Conservation (phyloP, 2,888 invertebrate genomes). For the Julus scandinavius region DNA sequence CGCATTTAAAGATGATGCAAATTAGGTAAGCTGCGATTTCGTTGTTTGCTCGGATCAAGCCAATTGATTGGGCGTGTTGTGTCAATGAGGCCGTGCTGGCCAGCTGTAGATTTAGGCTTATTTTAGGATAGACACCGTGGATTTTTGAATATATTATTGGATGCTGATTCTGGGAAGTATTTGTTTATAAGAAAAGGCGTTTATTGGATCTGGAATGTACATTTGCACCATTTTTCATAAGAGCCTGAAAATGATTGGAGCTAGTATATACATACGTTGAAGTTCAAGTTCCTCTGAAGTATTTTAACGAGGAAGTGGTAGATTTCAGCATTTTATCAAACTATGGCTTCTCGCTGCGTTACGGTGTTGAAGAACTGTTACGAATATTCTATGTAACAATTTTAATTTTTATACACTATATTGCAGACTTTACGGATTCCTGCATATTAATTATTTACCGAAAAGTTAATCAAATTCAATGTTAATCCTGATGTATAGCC, state of each 20-base stretch:
- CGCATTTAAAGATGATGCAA: background rate
- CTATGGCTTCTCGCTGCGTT: background rate
- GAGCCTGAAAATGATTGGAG: background rate
- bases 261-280: background rate
- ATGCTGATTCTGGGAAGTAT: background rate
- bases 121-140: background rate
- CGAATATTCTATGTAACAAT: too few relatives aligned
- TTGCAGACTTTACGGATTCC: too few relatives aligned
- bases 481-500: too few relatives aligned
- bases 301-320: constrained; percentile 13
- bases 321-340: background rate
- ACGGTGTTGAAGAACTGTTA: too few relatives aligned
- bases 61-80: constrained; percentile 14
- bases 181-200: background rate
- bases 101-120: constrained; percentile 33
- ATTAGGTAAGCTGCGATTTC: background rate
- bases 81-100: background rate
- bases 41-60: background rate
- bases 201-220: background rate
- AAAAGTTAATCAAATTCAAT: too few relatives aligned
- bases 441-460: too few relatives aligned
- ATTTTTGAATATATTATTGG: background rate
- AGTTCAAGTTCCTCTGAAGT: constrained; percentile 15
- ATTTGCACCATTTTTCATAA: background rate
- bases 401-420: too few relatives aligned